Percentiles rank a stretch among this genome's conserved stretches.
phyloP scores from a whole-genome alignment of 2,113 vertebrate species.

The Mustela lutreola region DNA sequence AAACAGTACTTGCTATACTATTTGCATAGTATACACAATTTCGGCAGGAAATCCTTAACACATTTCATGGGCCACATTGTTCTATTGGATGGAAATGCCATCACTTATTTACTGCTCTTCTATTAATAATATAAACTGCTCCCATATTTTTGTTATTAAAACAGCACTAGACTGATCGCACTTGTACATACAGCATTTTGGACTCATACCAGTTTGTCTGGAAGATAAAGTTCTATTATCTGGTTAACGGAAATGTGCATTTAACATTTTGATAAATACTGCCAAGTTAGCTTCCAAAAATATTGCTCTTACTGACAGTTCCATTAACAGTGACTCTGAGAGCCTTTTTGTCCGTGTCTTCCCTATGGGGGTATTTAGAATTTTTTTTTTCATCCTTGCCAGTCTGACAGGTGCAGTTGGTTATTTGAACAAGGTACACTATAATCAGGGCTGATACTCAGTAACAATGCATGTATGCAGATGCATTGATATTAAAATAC shows the following conservation, averaged over 20 bases:
- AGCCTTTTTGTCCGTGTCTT: background rate
- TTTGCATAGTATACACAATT: background rate
- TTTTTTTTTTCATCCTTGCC: background rate
- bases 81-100: background rate
- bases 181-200: background rate
- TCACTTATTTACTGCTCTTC: background rate
- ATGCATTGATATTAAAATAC: background rate
- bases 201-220: background rate
- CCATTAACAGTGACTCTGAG: background rate
- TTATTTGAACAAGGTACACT: background rate
- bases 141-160: background rate
- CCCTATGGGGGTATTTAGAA: background rate
- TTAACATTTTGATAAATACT: slow-evolving; percentile 6
- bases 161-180: background rate
- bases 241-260: background rate
- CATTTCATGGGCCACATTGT: background rate
- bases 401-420: background rate
- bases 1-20: background rate
- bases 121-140: background rate
- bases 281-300: background rate
- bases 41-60: background rate
- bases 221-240: background rate
- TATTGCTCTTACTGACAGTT: background rate
- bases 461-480: background rate
- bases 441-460: background rate